Base-by-base conservation (phyloP, 1,140 invertebrate species). In the Trigoniulus corallinus region DNA sequence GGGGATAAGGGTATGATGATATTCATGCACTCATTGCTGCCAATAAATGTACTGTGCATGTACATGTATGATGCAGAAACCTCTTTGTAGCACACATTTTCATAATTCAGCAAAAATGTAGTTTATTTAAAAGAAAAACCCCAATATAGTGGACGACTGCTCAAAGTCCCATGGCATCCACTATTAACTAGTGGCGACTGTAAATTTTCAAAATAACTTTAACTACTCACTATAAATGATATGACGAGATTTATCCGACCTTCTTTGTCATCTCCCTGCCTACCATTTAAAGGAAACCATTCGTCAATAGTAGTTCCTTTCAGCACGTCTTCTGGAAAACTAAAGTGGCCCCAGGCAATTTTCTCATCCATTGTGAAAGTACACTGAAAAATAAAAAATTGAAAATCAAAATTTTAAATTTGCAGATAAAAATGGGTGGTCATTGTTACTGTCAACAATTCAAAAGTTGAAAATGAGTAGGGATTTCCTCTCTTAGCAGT, bases 341-440 rank as follows among this genome's bases (percentile, higher is more conserved):
- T 76, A 34, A 73, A 61, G 61, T 88, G 80, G 2, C 82, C 78
- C 86, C 88, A 96, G 1, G 92, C 93, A 57, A 98, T 84, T 52
- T 91, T 70, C 65, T 96, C 91, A 70, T 97, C 92, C 74, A 87
- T 81, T 23, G 88, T 89, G 65, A 98, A 94, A 1, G 88, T 86
- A 68, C 88, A 83, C 71, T 74, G 54, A 18, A 58, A 55, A 41
- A 15, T n/a, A 43, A 34, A 49, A 18, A n/a, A 12, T 45, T n/a
- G 15, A 12, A 45, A 45, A 7, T 15, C 42, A 53, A 56, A 54
- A 50, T 43, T n/a, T n/a, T n/a, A n/a, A n/a, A n/a, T n/a, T 20
- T 20, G 24, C 54, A 34, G 12, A 27, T n/a, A 53, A 18, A 40
- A 37, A 18, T 48, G 21, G 42, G 22, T 37, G 4, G 25, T 47